Percentiles rank a stretch among this genome's conserved stretches.
Evolutionary conservation across 23 tunicate species (phyloP).

Genomic region (Corella eumyota): DNA sequence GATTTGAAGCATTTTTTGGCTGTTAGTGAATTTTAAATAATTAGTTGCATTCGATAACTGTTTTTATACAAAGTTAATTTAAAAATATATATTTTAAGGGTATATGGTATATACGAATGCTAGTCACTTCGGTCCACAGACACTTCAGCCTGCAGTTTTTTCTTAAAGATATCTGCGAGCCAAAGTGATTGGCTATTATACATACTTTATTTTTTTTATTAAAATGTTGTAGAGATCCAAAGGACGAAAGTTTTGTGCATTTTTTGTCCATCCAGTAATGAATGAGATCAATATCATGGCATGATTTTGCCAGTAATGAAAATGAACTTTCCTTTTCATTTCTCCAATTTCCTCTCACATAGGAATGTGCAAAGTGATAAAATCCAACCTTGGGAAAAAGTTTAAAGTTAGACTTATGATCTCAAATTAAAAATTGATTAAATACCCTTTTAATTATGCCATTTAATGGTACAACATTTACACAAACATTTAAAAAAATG

Average conservation of each 20-base stretch:
- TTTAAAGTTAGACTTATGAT: neutral
- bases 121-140: no score
- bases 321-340: conserved; percentile 37
- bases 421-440: neutral
- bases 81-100: no score
- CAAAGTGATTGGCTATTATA: no score
- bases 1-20: conserved; percentile 29
- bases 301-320: conserved; percentile 62
- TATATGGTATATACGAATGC: no score
- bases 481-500: no score
- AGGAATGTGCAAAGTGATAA: conserved; percentile 68
- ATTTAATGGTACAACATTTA: no score
- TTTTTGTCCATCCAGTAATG: conserved; percentile 32
- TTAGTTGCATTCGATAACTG: no score
- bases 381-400: conserved; percentile 24
- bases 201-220: conserved; percentile 35
- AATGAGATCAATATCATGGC: conserved; percentile 69
- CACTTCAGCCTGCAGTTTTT: no score
- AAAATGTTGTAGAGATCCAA: conserved; percentile 66
- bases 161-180: no score
- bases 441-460: no score
- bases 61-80: no score
- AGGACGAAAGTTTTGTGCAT: conserved; percentile 43
- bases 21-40: neutral
- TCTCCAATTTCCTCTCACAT: conserved; percentile 74